Evolutionary conservation across 2,797 vertebrate species (phyloP), one percentile per base, ranked within the genome.

Genomic region (Dendrocincla tyrannina): DNA sequence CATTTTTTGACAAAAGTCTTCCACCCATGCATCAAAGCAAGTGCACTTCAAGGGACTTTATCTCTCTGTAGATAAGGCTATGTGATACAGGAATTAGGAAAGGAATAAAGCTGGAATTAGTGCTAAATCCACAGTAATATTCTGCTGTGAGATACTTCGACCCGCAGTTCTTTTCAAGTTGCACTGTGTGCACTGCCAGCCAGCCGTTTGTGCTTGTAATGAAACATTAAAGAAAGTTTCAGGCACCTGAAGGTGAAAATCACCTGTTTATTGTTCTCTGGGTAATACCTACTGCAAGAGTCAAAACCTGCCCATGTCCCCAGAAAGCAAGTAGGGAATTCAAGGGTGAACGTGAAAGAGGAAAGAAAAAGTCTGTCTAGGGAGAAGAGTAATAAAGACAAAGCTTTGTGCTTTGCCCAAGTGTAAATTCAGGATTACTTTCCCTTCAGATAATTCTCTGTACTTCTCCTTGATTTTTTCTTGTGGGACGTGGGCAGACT

Each of bases 41-140:
- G 59, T 56, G 49, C 56, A 89, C 95, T 91, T 97, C 93, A 93
- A 77, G 93, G 89, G 78, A 47, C 78, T 95, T 97, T 92, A 84
- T 87, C 92, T 87, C 92, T 94, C 42, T 95, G 44, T 85, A 91
- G 95, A 95, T 97, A 94, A 96, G 87, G 93, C 74, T 91, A 88
- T 95, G 89, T 91, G 95, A 96, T 96, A 93, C 77, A 85, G 85
- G 95, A 97, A 97, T 97, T 96, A 97, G 70, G 91, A 93, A 86
- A 73, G 30, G 92, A 97, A 95, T 95, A 92, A 95, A 97, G 60
- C 93, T 94, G 93, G 95, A 97, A 95, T 97, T 98, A 97, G 74
- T 86, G 70, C 63, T 95, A 97, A 98, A 97, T 96, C 96, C 95
- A 92, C 80, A 64, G 82, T 96, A 96, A 97, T 97, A 97, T 97